Conservation (phyloP, 2,888 invertebrate genomes). For the Epinotia demarniana region DNA sequence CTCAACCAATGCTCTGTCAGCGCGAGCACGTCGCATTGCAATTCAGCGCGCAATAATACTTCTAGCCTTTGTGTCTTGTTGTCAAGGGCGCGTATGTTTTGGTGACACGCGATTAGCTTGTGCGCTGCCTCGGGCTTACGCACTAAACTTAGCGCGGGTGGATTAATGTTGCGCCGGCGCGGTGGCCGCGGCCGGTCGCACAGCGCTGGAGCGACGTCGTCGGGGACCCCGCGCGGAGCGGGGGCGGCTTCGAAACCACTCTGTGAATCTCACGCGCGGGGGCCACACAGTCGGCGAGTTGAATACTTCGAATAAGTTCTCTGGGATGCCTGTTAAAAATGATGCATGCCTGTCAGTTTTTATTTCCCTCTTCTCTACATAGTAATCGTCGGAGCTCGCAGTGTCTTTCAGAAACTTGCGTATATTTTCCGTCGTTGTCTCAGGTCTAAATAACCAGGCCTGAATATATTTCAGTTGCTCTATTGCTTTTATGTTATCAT, state of each 20-base stretch:
- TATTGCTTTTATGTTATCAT: not conserved
- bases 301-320: too few species aligned
- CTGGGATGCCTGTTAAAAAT: too few species aligned
- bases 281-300: too few species aligned
- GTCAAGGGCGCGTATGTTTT: constrained; percentile 16
- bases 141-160: not conserved
- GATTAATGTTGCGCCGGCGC: not conserved
- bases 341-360: too few species aligned
- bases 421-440: too few species aligned
- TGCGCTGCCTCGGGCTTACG: not conserved
- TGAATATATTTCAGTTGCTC: not conserved
- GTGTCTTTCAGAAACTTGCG: too few species aligned
- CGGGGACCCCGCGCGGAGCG: constrained; percentile 2
- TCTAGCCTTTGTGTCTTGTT: constrained; percentile 10
- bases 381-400: too few species aligned
- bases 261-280: too few species aligned
- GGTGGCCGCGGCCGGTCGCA: not conserved
- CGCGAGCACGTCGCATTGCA: constrained; percentile 6
- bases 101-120: not conserved
- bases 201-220: not conserved
- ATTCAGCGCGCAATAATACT: not conserved
- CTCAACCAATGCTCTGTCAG: constrained; percentile 13
- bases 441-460: not conserved
- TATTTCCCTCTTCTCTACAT: too few species aligned
- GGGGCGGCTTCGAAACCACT: too few species aligned